Base-by-base conservation (phyloP, 2,888 invertebrate genomes). In the Eupithecia exiguata region DNA sequence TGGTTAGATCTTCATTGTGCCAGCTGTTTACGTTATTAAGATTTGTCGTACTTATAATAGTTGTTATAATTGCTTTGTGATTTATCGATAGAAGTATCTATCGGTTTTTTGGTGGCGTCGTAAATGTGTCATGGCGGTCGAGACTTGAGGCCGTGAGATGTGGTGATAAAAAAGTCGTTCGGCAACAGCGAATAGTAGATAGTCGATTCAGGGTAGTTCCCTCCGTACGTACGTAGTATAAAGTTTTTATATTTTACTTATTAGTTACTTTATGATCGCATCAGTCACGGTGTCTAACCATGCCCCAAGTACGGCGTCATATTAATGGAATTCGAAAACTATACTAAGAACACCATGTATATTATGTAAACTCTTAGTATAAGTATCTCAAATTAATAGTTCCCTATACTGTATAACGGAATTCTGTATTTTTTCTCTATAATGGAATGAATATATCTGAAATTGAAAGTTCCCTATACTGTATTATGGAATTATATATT, bases 1-100 rank as follows among this genome's bases (percentile, higher is more conserved):
- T 91, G 88, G 91, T 89, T 92, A 93, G 92, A 92, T 92, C 93
- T 93, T 94, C 93, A 91, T 92, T 91, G 94, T 94, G 94, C 94
- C 94, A 94, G 92, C 93, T 91, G 89, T 91, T 79, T 91, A 91
- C 88, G 86, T 79, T 88, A 87, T 90, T 93, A 92, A 93, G 93
- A 87, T 88, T 88, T 91, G 90, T 93, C 92, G 93, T 94, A 94
- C 94, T 94, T 94, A 93, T 89, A 80, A 89, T 93, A 91, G 89
- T 87, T 90, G 87, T 90, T 91, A 86, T 88, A 87, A 65, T 89
- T 92, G 92, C 91, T 91, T 89, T 89, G 89, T 90, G 91, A 91
- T 91, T 90, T 79, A 72, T 68, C 75, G 76, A 72, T 78, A 74
- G 69, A 76, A n/a, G 71, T 68, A 72, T 73, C 76, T 76, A 69